A percentile compares a stretch with the other conserved stretches of the same genome.
These are phyloP conservation scores for Macaria liturata DNA, from an alignment of 2,888 invertebrate species.

Conservation along the genomic window DNA sequence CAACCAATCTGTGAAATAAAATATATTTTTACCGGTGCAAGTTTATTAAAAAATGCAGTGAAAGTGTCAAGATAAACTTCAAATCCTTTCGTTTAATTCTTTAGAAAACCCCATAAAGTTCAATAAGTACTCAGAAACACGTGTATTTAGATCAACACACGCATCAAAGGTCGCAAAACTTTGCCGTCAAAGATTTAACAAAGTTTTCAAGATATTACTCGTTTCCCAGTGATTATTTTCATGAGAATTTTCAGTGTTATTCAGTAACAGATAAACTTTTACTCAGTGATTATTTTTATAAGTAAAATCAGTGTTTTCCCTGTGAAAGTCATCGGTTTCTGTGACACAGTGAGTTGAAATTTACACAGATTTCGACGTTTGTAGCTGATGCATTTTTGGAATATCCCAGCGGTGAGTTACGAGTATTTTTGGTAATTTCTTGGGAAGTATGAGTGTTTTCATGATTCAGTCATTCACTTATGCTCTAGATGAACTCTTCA, in stretches of 20 bases:
- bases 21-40: not conserved
- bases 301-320: slow-evolving; percentile 1
- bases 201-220: not conserved
- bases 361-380: not conserved
- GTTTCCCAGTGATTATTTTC: not conserved
- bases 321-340: not conserved
- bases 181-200: not conserved
- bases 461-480: slow-evolving; percentile 27
- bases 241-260: not conserved
- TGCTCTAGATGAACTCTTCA: slow-evolving; percentile 5
- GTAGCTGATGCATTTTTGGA: slow-evolving; percentile 27
- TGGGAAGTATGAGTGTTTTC: slow-evolving; percentile 14
- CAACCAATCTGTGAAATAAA: not conserved
- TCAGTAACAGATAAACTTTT: no score
- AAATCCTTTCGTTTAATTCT: no score
- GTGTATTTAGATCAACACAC: not conserved
- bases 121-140: no score
- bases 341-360: slow-evolving; percentile 22
- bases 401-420: slow-evolving; percentile 30
- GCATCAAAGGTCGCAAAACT: not conserved
- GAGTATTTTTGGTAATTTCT: slow-evolving; percentile 28
- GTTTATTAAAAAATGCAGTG: no score
- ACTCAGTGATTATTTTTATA: not conserved
- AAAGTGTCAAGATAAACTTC: no score
- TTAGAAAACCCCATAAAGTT: no score